phyloP scores from a whole-genome alignment of 2,888 invertebrate genomes.

The Pristionchus arcanus region DNA sequence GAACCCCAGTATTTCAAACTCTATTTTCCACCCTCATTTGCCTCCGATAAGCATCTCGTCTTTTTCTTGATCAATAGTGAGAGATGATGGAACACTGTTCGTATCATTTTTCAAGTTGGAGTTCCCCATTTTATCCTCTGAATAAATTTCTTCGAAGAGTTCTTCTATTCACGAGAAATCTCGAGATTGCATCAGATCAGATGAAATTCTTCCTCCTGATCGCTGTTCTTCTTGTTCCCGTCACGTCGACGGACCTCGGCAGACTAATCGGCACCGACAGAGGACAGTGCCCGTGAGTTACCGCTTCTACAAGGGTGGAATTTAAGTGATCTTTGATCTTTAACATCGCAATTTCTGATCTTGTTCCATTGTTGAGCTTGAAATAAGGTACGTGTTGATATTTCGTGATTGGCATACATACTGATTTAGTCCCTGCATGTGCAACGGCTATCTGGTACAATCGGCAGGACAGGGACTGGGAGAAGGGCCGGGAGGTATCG shows the following conservation, averaged over 20 bases:
- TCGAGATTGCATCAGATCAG: not conserved
- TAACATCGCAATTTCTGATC: too few species aligned
- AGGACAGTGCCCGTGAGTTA: not conserved
- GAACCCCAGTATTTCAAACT: too few species aligned
- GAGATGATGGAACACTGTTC: not conserved
- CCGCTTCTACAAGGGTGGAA: too few species aligned
- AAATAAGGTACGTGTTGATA: too few species aligned
- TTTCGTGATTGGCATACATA: not conserved
- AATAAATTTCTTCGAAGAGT: too few species aligned
- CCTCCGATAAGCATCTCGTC: not conserved
- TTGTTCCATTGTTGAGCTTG: too few species aligned
- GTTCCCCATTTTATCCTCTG: not conserved
- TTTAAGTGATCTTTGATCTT: too few species aligned
- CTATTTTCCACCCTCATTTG: not conserved
- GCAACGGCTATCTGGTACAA: not conserved
- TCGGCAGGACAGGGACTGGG: not conserved
- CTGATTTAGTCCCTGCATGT: conserved; percentile 17
- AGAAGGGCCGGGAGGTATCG: not conserved
- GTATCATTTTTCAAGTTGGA: not conserved
- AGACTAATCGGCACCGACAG: not conserved
- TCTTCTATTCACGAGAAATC: not conserved
- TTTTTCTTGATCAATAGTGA: not conserved
- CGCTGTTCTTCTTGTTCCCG: not conserved
- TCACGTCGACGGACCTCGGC: not conserved
- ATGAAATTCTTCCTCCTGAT: not conserved